Conservation (phyloP, 2,888 invertebrate genomes). For the Apodemia zela region DNA sequence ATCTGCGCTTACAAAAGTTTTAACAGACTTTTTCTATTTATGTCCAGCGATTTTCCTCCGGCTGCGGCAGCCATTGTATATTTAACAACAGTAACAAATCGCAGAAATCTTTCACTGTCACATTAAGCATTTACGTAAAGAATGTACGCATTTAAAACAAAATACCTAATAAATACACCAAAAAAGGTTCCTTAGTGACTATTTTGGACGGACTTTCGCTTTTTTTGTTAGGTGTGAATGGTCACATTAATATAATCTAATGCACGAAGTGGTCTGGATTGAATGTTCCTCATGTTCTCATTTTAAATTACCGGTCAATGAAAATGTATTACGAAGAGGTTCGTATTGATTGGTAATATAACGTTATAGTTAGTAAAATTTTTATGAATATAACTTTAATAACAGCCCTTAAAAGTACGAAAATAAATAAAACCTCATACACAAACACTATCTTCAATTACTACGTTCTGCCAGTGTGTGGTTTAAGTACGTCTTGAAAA, state of each 20-base stretch:
- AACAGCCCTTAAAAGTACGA: no score
- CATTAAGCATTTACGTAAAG: slow-evolving; percentile 15
- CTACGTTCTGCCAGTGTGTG: neutral
- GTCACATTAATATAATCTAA: no score
- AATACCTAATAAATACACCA: slow-evolving; percentile 9
- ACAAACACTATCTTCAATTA: neutral
- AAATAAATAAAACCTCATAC: neutral
- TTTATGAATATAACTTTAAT: no score
- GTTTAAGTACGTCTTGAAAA: slow-evolving; percentile 46
- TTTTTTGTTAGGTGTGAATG: neutral
- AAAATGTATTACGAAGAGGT: no score
- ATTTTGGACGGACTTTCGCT: neutral
- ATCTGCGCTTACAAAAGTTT: slow-evolving; percentile 13
- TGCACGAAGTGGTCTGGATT: no score
- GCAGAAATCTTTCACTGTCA: slow-evolving; percentile 17
- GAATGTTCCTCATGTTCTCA: no score
- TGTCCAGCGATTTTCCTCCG: slow-evolving; percentile 14
- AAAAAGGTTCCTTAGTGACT: neutral
- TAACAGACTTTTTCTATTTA: slow-evolving; percentile 15
- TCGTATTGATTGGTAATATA: no score
- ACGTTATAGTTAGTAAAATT: no score
- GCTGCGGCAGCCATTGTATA: slow-evolving; percentile 14
- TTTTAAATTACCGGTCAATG: no score
- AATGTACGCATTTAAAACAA: slow-evolving; percentile 15
- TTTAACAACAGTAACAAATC: slow-evolving; percentile 17